Conservation (phyloP, 2,113 vertebrate genomes). For the Cebus imitator region DNA sequence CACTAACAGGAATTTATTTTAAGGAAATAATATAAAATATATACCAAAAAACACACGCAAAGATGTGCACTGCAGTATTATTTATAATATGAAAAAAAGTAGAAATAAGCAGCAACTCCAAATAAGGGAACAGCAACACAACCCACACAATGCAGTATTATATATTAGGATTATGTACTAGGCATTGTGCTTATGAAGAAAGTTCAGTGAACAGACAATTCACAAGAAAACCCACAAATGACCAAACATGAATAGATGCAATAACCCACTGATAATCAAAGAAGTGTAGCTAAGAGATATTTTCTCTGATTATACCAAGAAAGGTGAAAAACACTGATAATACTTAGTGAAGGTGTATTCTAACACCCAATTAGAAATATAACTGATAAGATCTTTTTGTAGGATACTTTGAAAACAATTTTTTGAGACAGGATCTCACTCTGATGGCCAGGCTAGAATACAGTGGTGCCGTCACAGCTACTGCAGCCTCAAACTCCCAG, state of each 20-base stretch:
- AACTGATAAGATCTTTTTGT: neutral
- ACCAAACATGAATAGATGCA: neutral
- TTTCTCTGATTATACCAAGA: neutral
- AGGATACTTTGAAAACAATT: neutral
- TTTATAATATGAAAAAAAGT: neutral
- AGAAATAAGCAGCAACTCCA: neutral
- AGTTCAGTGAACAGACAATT: neutral
- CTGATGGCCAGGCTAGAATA: no score
- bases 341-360: neutral
- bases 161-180: neutral
- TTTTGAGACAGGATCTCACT: no score
- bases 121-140: neutral
- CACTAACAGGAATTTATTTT: neutral
- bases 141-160: neutral
- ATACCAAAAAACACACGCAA: neutral
- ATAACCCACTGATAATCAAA: neutral
- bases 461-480: no score
- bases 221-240: neutral
- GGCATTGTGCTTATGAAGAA: neutral
- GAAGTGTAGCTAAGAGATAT: neutral
- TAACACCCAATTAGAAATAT: neutral
- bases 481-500: no score
- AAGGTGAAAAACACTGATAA: neutral
- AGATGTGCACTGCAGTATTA: neutral
- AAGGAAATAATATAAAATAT: neutral